Conservation (phyloP, 2,113 vertebrate species). For the Poicephalus meyeri region DNA sequence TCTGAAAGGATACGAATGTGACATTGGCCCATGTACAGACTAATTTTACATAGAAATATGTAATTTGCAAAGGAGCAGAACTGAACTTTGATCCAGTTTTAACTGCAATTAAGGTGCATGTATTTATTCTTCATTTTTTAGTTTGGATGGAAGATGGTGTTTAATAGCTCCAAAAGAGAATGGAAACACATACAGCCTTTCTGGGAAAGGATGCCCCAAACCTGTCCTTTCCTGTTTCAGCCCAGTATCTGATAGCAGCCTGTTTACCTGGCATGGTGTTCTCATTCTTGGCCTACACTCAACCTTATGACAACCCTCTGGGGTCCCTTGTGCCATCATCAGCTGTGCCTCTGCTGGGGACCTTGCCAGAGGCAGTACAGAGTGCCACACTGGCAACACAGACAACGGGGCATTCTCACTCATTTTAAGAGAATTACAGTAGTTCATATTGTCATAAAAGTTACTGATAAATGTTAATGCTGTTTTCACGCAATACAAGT, state of each 20-base stretch:
- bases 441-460: not conserved
- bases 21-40: not conserved
- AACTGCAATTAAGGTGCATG: not conserved
- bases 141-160: not conserved
- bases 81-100: not conserved
- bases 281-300: not conserved
- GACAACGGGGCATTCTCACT: not conserved
- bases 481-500: not conserved
- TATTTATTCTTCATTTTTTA: not conserved
- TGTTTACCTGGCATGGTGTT: not conserved
- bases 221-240: not conserved
- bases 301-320: not conserved
- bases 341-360: not conserved
- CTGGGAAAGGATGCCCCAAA: not conserved
- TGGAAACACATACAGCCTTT: not conserved
- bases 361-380: not conserved
- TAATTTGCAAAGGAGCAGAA: not conserved
- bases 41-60: not conserved
- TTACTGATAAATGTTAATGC: not conserved
- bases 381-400: not conserved
- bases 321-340: rapidly evolving
- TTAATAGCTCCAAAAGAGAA: not conserved
- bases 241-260: not conserved
- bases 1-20: not conserved
- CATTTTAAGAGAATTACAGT: not conserved